Base-by-base conservation (phyloP, 2,113 vertebrate genomes). In the Alethe diademata region DNA sequence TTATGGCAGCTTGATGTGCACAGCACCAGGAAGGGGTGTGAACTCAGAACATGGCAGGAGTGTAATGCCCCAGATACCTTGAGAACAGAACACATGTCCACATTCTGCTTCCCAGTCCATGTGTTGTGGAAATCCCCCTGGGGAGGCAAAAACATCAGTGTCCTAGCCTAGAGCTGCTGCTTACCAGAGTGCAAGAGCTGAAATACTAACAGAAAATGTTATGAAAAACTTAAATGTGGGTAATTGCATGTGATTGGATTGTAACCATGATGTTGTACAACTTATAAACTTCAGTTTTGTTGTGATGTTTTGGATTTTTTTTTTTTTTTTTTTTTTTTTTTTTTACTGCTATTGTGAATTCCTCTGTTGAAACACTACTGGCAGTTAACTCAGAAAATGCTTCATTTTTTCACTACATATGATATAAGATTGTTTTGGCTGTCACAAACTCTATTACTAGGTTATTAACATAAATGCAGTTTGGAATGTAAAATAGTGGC, bases 71-170 rank as follows among this genome's bases (percentile, higher is more conserved):
- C 1, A 6, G 26, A 7, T 43, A 16, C 31, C 50, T 3, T 36
- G 22, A 66, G 54, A 17, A 76, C 36, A 43, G 26, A 65, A 42
- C 17, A 28, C 0, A 0, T 1, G 4, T 19, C 13, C 28, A 3
- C 0, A 0, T 78, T 74, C 66, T 53, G 12, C 81, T 92, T 90
- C 58, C 53, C 4, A 3, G 29, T 38, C 31, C 0, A 1, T 51
- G n/a, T 54, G 31, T 35, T 47, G 31, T 36, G 47, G 31, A 16
- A 48, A 58, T 66, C 9, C 4, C 8, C 8, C 36, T 36, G 19
- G n/a, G 23, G 25, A 73, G 7, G 8, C 3, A 42, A 18, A 42
- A 56, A 26, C 22, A 5, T 9, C 15, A 1, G 8, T 35, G 14
- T 19, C 14, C 16, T 51, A 35, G 10, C 26, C 26, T 53, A 43